Conservation (phyloP, 2,888 invertebrate species). For the Ochlodes sylvanus region DNA sequence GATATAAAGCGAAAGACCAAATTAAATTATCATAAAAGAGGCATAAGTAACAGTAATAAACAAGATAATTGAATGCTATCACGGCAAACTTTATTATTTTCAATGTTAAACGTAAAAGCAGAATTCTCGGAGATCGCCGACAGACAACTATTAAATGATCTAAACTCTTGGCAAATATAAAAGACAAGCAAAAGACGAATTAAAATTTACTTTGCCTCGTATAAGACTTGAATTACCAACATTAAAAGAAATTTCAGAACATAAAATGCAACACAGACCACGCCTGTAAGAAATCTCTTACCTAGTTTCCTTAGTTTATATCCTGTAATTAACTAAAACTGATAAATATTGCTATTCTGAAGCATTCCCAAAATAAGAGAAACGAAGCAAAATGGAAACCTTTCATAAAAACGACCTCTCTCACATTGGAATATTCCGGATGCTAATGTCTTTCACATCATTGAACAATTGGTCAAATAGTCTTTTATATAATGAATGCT, state of each 20-base stretch:
- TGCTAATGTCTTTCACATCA: not conserved
- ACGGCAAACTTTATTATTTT: not conserved
- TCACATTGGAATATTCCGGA: not conserved
- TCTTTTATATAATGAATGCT: not conserved
- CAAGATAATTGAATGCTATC: not conserved
- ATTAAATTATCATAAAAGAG: not conserved
- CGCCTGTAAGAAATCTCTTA: no score
- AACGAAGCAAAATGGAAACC: not conserved
- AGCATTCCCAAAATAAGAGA: no score
- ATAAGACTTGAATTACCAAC: not conserved
- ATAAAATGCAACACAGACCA: not conserved
- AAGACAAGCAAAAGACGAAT: not conserved
- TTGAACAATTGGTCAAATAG: no score
- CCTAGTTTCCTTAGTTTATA: no score
- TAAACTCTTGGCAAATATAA: not conserved
- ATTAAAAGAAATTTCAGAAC: not conserved
- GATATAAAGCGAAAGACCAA: not conserved
- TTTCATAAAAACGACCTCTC: not conserved
- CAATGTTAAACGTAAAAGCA: not conserved
- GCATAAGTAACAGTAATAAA: constrained; percentile 5
- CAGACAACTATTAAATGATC: not conserved
- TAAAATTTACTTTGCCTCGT: not conserved
- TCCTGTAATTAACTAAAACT: no score
- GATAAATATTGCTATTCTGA: no score
- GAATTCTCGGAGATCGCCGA: not conserved